Conservation (phyloP, 2,888 invertebrate genomes). For the Thymelicus sylvestris region DNA sequence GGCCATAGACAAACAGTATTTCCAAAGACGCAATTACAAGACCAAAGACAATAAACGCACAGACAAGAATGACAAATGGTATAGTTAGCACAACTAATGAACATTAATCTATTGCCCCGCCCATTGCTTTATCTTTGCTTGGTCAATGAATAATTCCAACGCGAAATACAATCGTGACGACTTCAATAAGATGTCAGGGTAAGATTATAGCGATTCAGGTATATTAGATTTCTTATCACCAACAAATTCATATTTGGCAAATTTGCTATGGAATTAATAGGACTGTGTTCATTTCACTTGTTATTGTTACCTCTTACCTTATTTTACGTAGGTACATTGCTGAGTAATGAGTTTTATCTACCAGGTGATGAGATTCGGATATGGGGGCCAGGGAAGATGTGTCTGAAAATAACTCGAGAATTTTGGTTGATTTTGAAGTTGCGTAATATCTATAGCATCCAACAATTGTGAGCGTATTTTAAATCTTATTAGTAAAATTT, state of each 20-base stretch:
- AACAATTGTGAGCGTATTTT: too few species aligned
- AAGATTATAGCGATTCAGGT: not conserved
- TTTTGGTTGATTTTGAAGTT: too few species aligned
- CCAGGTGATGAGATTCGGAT: too few species aligned
- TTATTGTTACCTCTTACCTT: too few species aligned
- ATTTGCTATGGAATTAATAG: not conserved
- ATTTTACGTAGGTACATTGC: too few species aligned
- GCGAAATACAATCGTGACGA: constrained; percentile 12
- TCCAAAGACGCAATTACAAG: constrained; percentile 29
- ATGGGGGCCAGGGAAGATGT: too few species aligned
- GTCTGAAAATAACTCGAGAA: too few species aligned
- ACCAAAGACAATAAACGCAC: constrained; percentile 29
- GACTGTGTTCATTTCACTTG: not conserved
- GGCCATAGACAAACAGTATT: constrained; percentile 10
- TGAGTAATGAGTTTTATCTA: too few species aligned
- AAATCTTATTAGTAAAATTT: too few species aligned
- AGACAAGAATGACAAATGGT: constrained; percentile 37
- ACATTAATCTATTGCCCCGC: constrained; percentile 36
- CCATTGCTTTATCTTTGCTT: constrained; percentile 22
- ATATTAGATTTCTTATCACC: constrained; percentile 4
- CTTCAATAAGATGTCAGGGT: constrained; percentile 2
- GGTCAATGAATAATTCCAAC: constrained; percentile 30
- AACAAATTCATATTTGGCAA: constrained; percentile 10
- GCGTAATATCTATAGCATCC: too few species aligned
- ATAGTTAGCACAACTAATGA: constrained; percentile 35